A percentile compares a stretch with the other conserved stretches of the same genome.
These are phyloP conservation scores for Pyrgilauda ruficollis DNA, from an alignment of 2,113 vertebrate species.

Conservation along the genomic window DNA sequence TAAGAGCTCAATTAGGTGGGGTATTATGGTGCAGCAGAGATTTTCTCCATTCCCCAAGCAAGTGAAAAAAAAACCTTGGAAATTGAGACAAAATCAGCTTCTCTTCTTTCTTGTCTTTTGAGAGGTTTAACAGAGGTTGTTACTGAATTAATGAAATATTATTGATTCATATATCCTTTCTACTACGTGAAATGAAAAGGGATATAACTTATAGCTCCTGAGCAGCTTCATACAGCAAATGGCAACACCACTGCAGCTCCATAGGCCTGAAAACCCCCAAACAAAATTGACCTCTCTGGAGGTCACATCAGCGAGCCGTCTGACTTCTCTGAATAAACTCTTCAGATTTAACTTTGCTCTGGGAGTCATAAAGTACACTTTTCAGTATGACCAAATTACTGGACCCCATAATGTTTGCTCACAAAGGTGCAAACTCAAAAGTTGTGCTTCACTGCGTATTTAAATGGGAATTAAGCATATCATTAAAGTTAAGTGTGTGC, in stretches of 20 bases:
- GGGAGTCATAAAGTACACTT: neutral
- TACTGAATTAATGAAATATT: slow-evolving; percentile 60
- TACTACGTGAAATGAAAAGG: neutral
- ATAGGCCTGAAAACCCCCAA: neutral
- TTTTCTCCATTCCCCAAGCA: slow-evolving; percentile 35
- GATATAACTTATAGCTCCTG: neutral
- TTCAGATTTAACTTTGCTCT: neutral
- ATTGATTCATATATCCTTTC: slow-evolving; percentile 30
- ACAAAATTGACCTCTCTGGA: neutral
- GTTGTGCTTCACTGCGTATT: neutral
- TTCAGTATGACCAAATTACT: neutral
- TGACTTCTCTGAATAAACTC: neutral
- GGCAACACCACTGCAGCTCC: neutral
- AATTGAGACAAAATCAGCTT: slow-evolving; percentile 43
- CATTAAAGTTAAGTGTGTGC: slow-evolving; percentile 21
- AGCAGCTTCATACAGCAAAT: neutral
- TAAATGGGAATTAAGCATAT: slow-evolving; percentile 30
- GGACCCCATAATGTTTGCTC: neutral
- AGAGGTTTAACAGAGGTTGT: slow-evolving; percentile 43
- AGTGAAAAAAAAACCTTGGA: slow-evolving; percentile 27
- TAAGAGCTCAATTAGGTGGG: slow-evolving; percentile 59
- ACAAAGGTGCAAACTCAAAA: neutral
- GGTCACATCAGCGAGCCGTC: neutral
- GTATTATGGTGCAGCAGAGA: slow-evolving; percentile 38
- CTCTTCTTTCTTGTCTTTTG: slow-evolving; percentile 34